Conservation (phyloP, 2,888 invertebrate species). For the Lepidocyrtoides sp. region DNA sequence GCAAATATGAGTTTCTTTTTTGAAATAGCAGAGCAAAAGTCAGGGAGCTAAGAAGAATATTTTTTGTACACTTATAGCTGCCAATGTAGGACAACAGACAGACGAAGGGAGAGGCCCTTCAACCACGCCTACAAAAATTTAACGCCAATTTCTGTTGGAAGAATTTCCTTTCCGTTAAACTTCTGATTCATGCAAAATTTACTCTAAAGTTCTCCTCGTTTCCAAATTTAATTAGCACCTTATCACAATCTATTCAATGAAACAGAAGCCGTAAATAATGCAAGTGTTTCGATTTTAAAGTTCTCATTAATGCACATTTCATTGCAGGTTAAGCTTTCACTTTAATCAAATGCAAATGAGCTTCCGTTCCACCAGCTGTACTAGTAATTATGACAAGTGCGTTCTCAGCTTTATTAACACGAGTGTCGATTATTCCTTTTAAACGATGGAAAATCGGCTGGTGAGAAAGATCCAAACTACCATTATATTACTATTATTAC, state of each 20-base stretch:
- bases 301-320: slow-evolving; percentile 48
- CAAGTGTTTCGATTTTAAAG: slow-evolving; percentile 30
- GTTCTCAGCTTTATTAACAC: slow-evolving; percentile 36
- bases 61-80: background rate
- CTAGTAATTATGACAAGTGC: slow-evolving; percentile 49
- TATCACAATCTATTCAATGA: background rate
- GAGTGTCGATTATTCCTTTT: slow-evolving; percentile 46
- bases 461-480: background rate
- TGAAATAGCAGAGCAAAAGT: slow-evolving; percentile 4
- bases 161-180: background rate
- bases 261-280: background rate
- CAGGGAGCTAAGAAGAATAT: background rate
- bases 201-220: background rate
- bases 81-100: slow-evolving; percentile 15
- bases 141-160: background rate
- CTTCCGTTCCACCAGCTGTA: slow-evolving; percentile 4
- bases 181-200: slow-evolving; percentile 12
- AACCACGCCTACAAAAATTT: background rate
- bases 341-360: slow-evolving; percentile 39
- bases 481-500: background rate
- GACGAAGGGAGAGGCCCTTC: background rate
- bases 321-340: slow-evolving; percentile 45
- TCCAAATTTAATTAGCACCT: slow-evolving; percentile 32
- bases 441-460: slow-evolving; percentile 20
- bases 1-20: background rate